A percentile compares a stretch with the other conserved stretches of the same genome.
Conservation (phyloP, 2,113 vertebrate genomes). For the Megaleporinus macrocephalus region DNA sequence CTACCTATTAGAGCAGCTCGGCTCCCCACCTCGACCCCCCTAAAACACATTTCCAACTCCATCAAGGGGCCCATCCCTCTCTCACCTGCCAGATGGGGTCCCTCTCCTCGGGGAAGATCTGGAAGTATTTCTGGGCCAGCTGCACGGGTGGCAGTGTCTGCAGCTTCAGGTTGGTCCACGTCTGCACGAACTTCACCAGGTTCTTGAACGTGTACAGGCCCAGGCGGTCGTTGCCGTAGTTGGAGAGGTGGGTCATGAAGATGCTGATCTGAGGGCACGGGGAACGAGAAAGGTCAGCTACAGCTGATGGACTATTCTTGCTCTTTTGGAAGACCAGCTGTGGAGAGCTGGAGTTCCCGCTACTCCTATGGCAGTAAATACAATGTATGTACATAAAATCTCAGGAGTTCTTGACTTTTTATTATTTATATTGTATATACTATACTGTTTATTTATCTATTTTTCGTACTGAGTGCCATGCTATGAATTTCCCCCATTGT, state of each 20-base stretch:
- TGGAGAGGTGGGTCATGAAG: constrained; percentile 92
- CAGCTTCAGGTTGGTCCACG: constrained; percentile 88
- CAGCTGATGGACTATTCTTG: too few species aligned
- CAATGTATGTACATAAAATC: too few species aligned
- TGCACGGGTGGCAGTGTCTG: constrained; percentile 85
- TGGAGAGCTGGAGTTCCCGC: too few species aligned
- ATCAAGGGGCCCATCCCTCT: neutral
- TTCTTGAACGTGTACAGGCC: constrained; percentile 90
- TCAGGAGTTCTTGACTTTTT: too few species aligned
- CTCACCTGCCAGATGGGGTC: constrained; percentile 90
- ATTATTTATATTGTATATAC: too few species aligned
- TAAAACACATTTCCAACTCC: neutral
- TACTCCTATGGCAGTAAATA: too few species aligned
- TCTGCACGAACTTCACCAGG: constrained; percentile 85
- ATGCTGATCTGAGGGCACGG: constrained; percentile 84
- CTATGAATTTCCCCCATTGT: too few species aligned
- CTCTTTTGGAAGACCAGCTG: too few species aligned
- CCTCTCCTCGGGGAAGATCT: constrained; percentile 89
- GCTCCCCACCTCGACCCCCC: constrained; percentile 5
- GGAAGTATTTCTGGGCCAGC: constrained; percentile 89
- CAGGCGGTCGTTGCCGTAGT: constrained; percentile 89
- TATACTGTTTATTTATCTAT: too few species aligned
- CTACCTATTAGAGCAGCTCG: neutral
- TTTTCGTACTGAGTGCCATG: too few species aligned
- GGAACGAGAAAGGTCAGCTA: neutral